Base-by-base conservation (phyloP, 1,140 invertebrate genomes). In the Dendroctonus valens region DNA sequence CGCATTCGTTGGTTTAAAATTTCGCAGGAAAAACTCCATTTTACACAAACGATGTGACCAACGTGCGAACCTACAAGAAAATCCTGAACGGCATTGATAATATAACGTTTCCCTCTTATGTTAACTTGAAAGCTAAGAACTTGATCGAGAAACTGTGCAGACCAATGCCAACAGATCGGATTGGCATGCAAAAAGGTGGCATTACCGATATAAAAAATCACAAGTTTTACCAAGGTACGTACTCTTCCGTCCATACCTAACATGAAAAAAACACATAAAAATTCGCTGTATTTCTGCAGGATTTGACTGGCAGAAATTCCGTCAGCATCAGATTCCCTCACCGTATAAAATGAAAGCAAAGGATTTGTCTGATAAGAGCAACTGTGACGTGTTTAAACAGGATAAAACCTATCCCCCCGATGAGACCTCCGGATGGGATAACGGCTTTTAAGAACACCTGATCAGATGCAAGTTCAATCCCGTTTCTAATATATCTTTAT, bases 41-140 rank as follows among this genome's bases (percentile, higher is more conserved):
- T 79, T 86, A 92, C 50, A 93, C 90, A 0, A 87, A 87, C 3
- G 86, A 87, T 75, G 78, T 83, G 7, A 92, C 93, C 76, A 94
- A 97, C 70, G 96, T 99, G 90, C 94, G 93, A 75, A 99, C 96
- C 0, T 99, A 99, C 78, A 98, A 97, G 72, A 87, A 94, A 60
- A 99, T 99, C 67, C 77, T 91, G 40, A 93, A 93, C 74, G 96
- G 82, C 54, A 93, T 99, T 41, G 96, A 98, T 72, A 87, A 90
- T 42, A 87, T 95, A 6, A 86, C 89, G 51, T 93, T 97, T 82
- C 91, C 93, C 8, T 85, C 86, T 26, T 87, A 87, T 58, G 87
- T 97, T 15, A 86, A 87, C 46, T 89, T 88, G 77, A 87, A 89
- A 60, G 93, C 93, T 0, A 88, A 87, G 73, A 84, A 89, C 72